These are phyloP conservation scores for Notodonta ziczac DNA, from an alignment of 2,888 invertebrate species.

Conservation along the genomic window DNA sequence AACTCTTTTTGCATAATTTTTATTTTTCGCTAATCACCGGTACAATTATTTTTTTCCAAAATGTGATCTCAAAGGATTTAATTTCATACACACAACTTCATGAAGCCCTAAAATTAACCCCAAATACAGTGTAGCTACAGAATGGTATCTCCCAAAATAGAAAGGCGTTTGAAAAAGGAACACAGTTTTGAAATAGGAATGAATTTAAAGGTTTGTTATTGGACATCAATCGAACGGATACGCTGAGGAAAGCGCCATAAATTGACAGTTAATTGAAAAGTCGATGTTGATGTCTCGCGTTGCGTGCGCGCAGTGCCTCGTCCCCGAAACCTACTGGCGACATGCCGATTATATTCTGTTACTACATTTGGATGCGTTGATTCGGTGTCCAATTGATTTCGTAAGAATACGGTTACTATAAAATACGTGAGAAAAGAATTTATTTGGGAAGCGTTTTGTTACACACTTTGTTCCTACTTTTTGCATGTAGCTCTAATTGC, in stretches of 20 bases:
- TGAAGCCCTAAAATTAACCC: background rate
- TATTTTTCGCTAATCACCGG: background rate
- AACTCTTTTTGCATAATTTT: background rate
- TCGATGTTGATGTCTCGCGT: background rate
- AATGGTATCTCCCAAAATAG: background rate
- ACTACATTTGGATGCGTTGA: background rate
- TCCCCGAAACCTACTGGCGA: slow-evolving; percentile 4
- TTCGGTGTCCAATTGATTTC: slow-evolving; percentile 4
- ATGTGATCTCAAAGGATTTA: background rate
- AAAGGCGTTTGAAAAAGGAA: background rate
- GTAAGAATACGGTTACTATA: slow-evolving; percentile 2
- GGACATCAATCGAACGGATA: background rate
- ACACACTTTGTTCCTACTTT: background rate
- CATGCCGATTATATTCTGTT: slow-evolving; percentile 3
- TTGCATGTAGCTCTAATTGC: slow-evolving; percentile 19
- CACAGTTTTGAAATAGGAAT: background rate
- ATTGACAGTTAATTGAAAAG: slow-evolving; percentile 2
- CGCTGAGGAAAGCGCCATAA: background rate
- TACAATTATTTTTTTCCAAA: background rate
- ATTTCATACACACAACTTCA: background rate
- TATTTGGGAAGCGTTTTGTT: background rate
- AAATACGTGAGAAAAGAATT: slow-evolving; percentile 2
- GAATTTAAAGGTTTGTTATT: background rate
- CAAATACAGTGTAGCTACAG: background rate
- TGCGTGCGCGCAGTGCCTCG: slow-evolving; percentile 2